Evolutionary conservation across 2,113 vertebrate genomes (phyloP).

Genomic region (Xiphorhynchus elegans): DNA sequence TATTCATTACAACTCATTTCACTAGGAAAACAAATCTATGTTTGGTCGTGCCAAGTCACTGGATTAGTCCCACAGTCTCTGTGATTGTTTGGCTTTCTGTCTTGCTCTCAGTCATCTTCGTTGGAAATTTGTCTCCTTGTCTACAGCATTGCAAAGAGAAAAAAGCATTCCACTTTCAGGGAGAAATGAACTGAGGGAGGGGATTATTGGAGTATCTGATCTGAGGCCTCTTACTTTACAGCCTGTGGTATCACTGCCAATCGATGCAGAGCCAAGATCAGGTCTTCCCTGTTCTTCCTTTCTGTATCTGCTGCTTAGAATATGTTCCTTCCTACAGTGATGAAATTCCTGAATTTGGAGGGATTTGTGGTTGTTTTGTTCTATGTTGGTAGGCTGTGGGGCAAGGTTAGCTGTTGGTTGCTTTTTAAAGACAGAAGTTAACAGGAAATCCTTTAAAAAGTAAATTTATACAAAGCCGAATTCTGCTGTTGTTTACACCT

Average conservation of each 20-base stretch:
- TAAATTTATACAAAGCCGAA: background rate
- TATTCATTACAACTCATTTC: slow-evolving; percentile 41
- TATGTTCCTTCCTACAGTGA: background rate
- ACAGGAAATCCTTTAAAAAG: slow-evolving; percentile 28
- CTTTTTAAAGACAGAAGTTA: background rate
- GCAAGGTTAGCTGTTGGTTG: background rate
- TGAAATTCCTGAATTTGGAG: background rate
- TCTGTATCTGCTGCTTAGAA: background rate
- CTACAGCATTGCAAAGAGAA: slow-evolving; percentile 4
- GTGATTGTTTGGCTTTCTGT: background rate
- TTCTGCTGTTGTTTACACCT: slow-evolving; percentile 9
- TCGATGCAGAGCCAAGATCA: background rate
- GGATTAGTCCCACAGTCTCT: background rate
- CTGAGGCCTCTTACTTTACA: background rate
- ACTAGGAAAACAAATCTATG: background rate
- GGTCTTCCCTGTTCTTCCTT: background rate
- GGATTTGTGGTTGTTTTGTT: background rate
- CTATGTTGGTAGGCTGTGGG: background rate
- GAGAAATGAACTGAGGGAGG: background rate
- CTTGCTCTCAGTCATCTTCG: background rate
- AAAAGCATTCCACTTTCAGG: background rate
- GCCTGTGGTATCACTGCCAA: background rate
- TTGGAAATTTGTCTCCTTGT: background rate
- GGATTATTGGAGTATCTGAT: background rate
- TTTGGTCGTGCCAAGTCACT: background rate